Evolutionary conservation across 2,113 vertebrate genomes (phyloP), one percentile per base, ranked within the genome.

Genomic region (Catagonus wagneri): DNA sequence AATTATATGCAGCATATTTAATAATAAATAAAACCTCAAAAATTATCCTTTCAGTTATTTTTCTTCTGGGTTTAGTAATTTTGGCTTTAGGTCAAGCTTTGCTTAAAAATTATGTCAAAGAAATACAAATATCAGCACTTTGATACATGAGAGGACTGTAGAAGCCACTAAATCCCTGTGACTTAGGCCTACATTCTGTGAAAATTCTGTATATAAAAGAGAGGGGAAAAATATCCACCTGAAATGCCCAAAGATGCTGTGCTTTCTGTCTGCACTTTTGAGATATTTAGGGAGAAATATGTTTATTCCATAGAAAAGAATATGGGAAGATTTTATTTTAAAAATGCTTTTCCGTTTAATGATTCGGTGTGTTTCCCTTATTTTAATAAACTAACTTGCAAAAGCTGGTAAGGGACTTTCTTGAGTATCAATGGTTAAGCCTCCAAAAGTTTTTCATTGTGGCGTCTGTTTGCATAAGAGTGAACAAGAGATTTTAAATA

Each of bases 101-200:
- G 72, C 92, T 16, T 50, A 56, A 44, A 95, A 34, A 78, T 10
- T 72, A 60, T 75, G 7, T 6, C 27, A 95, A 69, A 87, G 69
- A 85, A 78, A 89, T n/a, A 74, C 15, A 34, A 75, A 69, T 61
- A 93, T 63, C 32, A 63, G 14, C 19, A 85, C 68, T 76, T 97
- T 65, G 56, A 32, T 27, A 50, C 27, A 80, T 23, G 16, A 14
- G 5, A 84, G 8, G 52, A 90, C 69, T 19, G 20, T 29, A 54
- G 34, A 86, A 86, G 8, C 2, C 44, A 90, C 10, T 39, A 27
- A 22, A 58, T 36, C 27, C 17, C 86, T 65, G 19, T 72, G 4
- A 84, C 76, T 56, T 80, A 88, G 13, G 29, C 9, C 44, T 80
- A 58, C 19, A 0, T 58, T 81, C 78, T 96, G 23, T 34, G 50